Evolutionary conservation across 2,113 vertebrate species (phyloP), one percentile per base, ranked within the genome.

Genomic region (Leucoraja erinaceus): DNA sequence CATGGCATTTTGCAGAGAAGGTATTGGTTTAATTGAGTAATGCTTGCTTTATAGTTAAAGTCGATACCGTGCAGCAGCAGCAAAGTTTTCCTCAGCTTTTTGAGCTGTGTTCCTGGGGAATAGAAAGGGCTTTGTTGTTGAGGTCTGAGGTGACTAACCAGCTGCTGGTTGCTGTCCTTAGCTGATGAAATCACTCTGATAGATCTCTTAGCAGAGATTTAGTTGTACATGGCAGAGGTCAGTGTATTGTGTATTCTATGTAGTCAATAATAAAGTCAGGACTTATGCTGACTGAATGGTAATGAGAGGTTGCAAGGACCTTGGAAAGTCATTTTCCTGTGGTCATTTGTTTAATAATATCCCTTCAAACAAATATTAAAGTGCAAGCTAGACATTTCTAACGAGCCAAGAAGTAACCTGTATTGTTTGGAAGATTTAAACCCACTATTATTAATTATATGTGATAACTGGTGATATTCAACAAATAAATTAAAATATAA

Each of bases 181-280:
- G 93, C 95, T 94, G 96, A 97, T 97, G 97, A 97, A 98, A 97
- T 97, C 97, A 96, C 97, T 97, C 95, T 97, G 95, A 99, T 98
- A 98, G 98, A 98, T 98, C 96, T 97, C 96, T 95, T 95, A 96
- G 96, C 96, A 98, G 97, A 98, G 98, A 98, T 98, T 98, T 98
- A 98, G 98, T 99, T 97, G 96, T 96, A 95, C 96, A 96, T 98
- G 98, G 98, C 98, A 99, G 98, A 99, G 98, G 98, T 99, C 98
- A 98, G 96, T 96, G 97, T 97, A 98, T 99, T 99, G 98, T 99
- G 98, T 99, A 98, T 99, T 98, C 98, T 98, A 96, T 97, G 98
- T 97, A 99, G 98, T 99, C 98, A 99, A 99, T 99, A 99, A 99
- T 99, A 99, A 99, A 99, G 98, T 99, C 98, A 98, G 97, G 96